Conservation (phyloP, 2,113 vertebrate genomes). For the Chauna torquata region DNA sequence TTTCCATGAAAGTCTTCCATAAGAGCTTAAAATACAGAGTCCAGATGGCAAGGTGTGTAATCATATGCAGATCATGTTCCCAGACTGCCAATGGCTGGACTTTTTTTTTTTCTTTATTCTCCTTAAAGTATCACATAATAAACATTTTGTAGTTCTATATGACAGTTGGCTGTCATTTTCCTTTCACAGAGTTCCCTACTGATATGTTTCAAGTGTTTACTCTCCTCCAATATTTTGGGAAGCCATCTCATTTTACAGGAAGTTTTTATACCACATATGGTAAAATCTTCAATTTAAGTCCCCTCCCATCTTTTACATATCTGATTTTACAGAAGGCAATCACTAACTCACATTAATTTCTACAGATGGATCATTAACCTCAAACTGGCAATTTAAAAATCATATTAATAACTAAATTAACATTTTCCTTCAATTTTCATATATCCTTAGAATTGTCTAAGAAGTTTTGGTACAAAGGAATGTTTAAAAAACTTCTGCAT, state of each 20-base stretch:
- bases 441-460: background rate
- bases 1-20: background rate
- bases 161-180: background rate
- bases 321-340: background rate
- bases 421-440: background rate
- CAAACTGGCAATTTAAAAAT: background rate
- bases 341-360: background rate
- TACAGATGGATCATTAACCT: background rate
- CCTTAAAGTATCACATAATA: background rate
- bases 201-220: background rate
- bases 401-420: background rate
- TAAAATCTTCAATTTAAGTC: background rate
- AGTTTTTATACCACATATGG: background rate
- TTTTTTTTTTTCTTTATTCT: background rate
- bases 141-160: background rate
- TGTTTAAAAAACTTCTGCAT: background rate
- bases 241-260: background rate
- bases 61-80: background rate
- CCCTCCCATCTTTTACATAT: background rate
- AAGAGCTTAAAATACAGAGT: background rate
- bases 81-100: background rate
- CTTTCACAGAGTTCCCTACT: background rate
- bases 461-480: background rate
- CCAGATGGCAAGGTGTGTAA: background rate
- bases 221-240: background rate